phyloP scores from a whole-genome alignment of 2,888 invertebrate species.

The Diarsia brunnea region DNA sequence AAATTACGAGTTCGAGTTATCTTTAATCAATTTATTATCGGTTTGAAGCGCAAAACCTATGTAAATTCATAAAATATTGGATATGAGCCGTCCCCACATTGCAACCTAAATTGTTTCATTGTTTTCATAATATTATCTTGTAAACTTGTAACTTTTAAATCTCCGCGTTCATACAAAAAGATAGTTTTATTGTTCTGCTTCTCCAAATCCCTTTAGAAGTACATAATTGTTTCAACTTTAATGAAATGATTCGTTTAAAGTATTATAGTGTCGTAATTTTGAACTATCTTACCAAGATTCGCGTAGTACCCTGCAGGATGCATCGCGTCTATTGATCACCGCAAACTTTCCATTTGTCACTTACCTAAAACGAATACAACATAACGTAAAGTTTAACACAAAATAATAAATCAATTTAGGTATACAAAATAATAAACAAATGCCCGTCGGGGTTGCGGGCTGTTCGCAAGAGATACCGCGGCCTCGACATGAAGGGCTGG shows the following conservation, averaged over 20 bases:
- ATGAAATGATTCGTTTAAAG: slow-evolving; percentile 1
- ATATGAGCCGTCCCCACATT: slow-evolving; percentile 5
- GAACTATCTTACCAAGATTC: slow-evolving; percentile 86
- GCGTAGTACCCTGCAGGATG: slow-evolving; percentile 90
- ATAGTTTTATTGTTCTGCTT: not conserved
- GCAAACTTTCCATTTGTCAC: slow-evolving; percentile 89
- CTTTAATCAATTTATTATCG: slow-evolving; percentile 46
- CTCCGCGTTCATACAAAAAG: not conserved
- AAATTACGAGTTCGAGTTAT: slow-evolving; percentile 41
- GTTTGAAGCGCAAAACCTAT: slow-evolving; percentile 25
- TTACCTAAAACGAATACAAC: slow-evolving; percentile 87
- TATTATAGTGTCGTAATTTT: slow-evolving; percentile 51
- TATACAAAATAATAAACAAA: not conserved
- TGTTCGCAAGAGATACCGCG: too few relatives aligned
- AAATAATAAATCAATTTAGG: slow-evolving; percentile 14
- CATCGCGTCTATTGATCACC: slow-evolving; percentile 87
- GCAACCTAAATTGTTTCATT: not conserved
- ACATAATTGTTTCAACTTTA: not conserved
- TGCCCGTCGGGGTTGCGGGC: too few relatives aligned
- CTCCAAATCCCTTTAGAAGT: slow-evolving; percentile 3
- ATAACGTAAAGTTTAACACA: slow-evolving; percentile 60
- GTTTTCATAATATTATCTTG: not conserved
- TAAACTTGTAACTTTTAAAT: not conserved
- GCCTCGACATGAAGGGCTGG: too few relatives aligned
- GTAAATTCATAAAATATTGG: not conserved